Base-by-base conservation (phyloP, 2,113 vertebrate genomes). In the Pantherophis guttatus region DNA sequence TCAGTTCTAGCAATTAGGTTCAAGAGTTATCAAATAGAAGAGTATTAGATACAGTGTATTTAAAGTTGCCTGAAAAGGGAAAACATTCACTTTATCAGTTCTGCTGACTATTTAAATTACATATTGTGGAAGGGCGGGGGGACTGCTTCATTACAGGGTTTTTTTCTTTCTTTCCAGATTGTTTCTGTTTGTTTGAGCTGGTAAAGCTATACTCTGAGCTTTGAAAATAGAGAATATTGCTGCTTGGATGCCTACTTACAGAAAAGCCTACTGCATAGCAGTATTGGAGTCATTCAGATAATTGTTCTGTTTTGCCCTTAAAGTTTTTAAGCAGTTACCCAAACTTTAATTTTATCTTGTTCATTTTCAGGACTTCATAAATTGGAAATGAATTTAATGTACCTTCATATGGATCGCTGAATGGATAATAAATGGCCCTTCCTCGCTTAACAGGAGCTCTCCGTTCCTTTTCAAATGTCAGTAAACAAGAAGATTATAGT, bases 381-480 rank as follows among this genome's bases (percentile, higher is more conserved):
- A 91, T 95, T 93, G 92, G 94, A 93, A 81, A 93, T 90, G 93
- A 94, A 96, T 95, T 96, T 96, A 93, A 95, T 97, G 96, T 97
- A 94, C 96, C 86, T 75, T 97, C 96, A 94, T 95, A 95, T 97
- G 97, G 96, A 97, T 96, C 97, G 98, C 93, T 97, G 97, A 97
- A 90, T 96, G 93, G 93, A 92, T 97, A 97, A 97, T 96, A 97
- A 62, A 99, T 99, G 99, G 98, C 98, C 97, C 98, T 99, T 97
- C 99, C 99, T 92, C 98, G 99, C 86, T 98, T 99, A 96, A 99
- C 99, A 24, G 98, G 98, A 93, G 98, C 99, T 15, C 97, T 99
- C 94, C 98, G 99, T 96, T 99, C 99, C 94, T 99, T 99, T 97
- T 99, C 99, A 97, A 98, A 98, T 96, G 98, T 99, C 98, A 98